Evolutionary conservation across 2,113 vertebrate genomes (phyloP), one percentile per base, ranked within the genome.

Genomic region (Heterotilapia buettikoferi): DNA sequence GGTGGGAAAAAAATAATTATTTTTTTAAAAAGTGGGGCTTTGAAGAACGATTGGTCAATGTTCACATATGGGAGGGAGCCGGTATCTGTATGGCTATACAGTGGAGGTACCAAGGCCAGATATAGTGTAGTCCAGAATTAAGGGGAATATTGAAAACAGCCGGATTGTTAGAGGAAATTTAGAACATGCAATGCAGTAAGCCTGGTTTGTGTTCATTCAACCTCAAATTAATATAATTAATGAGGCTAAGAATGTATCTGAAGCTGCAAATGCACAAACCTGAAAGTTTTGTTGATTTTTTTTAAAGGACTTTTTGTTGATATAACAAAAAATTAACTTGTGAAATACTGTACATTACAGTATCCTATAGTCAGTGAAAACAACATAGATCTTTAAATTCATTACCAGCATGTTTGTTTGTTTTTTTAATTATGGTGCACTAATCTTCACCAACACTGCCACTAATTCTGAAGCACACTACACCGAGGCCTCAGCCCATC

Each of bases 51-150:
- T 6, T 8, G 61, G 76, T 86, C 68, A 84, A 2, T 31, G 24
- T 82, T 79, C 16, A 87, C 53, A 86, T 66, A 18, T 84, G 63
- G 86, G 66, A 68, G 84, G 57, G 54, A 90, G 88, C 88, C 59
- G 50, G 86, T 81, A 82, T 88, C 63, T 90, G 82, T 84, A 50
- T 76, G 57, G 84, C 56, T 84, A 45, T 85, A 91, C 76, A 87
- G 71, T 43, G 56, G 76, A 68, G 83, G 83, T 71, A 79, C 54
- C 2, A 61, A 79, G 53, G 40, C 29, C 13, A 53, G 43, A 57
- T 50, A 81, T 26, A 85, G 87, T 38, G 24, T 33, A 80, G 80
- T 71, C 52, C 57, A 81, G 89, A 88, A 86, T 61, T 19, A 68
- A 82, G 61, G 59, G 63, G 14, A 85, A 31, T 26, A 50, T 71